Conservation (phyloP, 1,140 invertebrate species). For the Caenorhabditis brenneri region DNA sequence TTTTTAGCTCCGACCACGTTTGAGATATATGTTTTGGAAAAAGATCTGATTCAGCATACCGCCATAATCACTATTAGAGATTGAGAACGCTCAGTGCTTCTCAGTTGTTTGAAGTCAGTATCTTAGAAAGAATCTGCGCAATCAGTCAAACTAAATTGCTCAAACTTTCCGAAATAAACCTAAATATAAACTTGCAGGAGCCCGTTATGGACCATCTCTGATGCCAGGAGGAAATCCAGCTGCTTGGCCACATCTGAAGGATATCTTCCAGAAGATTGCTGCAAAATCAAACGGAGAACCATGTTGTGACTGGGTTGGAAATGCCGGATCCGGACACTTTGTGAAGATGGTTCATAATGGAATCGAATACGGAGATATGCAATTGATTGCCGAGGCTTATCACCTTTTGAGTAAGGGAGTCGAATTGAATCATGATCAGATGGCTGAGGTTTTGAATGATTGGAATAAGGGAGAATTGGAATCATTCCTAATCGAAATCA, state of each 20-base stretch:
- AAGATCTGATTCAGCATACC: no score
- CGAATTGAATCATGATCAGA: constrained; percentile 81
- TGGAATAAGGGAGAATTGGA: constrained; percentile 96
- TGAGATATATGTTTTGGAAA: no score
- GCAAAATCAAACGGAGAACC: constrained; percentile 88
- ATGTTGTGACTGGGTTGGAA: constrained; percentile 97
- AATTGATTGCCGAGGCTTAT: constrained; percentile 96
- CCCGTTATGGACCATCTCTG: constrained; percentile 91
- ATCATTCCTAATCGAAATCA: constrained; percentile 98
- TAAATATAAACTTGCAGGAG: constrained; percentile 75
- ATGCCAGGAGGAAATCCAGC: constrained; percentile 95
- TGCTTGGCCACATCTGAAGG: constrained; percentile 91
- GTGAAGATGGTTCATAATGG: constrained; percentile 99
- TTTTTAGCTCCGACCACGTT: no score
- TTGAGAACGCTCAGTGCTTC: no score
- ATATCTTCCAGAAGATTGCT: constrained; percentile 90
- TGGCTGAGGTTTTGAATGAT: constrained; percentile 87
- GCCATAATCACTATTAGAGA: no score
- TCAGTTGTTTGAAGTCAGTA: no score
- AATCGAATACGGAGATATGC: constrained; percentile 99
- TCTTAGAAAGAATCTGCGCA: no score
- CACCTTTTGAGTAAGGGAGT: constrained; percentile 86
- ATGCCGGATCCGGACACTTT: constrained; percentile 95
- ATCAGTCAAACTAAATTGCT: no score
- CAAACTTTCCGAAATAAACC: no score